Base-by-base conservation (phyloP, 1,140 invertebrate genomes). In the Tetragnatha versicolor region DNA sequence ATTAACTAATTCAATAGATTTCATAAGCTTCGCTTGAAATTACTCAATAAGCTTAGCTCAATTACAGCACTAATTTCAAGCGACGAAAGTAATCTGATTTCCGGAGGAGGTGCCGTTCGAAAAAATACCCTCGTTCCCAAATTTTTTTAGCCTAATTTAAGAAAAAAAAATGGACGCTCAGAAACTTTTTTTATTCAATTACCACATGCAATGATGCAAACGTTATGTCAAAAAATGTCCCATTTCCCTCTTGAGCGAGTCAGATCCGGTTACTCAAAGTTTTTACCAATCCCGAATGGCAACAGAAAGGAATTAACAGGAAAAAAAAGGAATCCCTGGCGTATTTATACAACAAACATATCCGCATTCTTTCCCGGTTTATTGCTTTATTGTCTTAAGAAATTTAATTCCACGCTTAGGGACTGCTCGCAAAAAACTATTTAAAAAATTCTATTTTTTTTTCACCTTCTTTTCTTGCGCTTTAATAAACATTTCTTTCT, bases 401-500 rank as follows among this genome's bases (percentile, higher is more conserved):
- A 65, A 77, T 65, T 77, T 63, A 77, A 77, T 65, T 77, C 66
- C 66, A 39, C 7, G 10, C 9, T 12, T 42, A n/a, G n/a, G n/a
- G n/a, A 51, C 49, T 20, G 25, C n/a, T 20, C 3, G 37, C 2
- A 25, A 70, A 37, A 53, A 70, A 17, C 6, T 12, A n/a, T 2
- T 22, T 33, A 65, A 47, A 65, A 65, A 65, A 76, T 37, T 39
- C 22, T 5, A 20, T n/a, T n/a, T n/a, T n/a, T n/a, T n/a, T n/a
- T n/a, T n/a, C n/a, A n/a, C n/a, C n/a, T n/a, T n/a, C n/a, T 73
- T 45, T 77, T 66, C 73, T 66, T 39, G 47, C 47, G 42, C 39
- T 20, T 77, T 65, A 77, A 77, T 77, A 77, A 77, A 77, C 73
- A 77, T 77, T 77, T 77, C 61, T 65, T 77, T 77, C 53, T 35